These are phyloP conservation scores for Cheilosia pagana DNA, from an alignment of 2,888 invertebrate species.

Conservation along the genomic window DNA sequence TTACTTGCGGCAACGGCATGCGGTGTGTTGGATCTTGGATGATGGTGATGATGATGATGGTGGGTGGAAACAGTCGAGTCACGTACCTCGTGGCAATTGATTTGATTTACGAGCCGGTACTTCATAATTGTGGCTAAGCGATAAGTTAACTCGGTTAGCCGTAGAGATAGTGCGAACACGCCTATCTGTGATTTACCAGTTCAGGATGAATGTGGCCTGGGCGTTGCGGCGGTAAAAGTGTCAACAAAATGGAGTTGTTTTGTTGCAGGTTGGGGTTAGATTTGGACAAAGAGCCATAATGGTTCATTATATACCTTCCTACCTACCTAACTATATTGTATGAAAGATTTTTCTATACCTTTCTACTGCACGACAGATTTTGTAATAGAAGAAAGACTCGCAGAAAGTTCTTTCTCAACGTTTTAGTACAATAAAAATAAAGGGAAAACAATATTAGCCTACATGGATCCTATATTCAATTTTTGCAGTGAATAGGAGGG, in stretches of 20 bases:
- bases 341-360: no score
- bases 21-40: not conserved
- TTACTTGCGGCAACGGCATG: conserved; percentile 36
- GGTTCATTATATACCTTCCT: no score
- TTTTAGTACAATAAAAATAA: no score
- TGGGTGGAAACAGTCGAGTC: conserved; percentile 37
- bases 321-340: no score
- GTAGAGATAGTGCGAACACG: conserved; percentile 35
- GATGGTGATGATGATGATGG: conserved; percentile 39
- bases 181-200: conserved; percentile 46
- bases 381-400: no score
- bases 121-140: conserved; percentile 61
- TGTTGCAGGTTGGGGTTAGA: no score
- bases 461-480: no score
- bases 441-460: no score
- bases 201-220: not conserved
- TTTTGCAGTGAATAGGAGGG: no score
- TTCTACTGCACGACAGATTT: no score
- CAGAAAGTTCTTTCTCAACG: no score
- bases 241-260: not conserved
- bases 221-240: not conserved
- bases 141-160: conserved; percentile 50
- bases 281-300: no score
- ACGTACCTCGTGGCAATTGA: conserved; percentile 54
- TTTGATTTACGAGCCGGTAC: conserved; percentile 64